phyloP scores from a whole-genome alignment of 2,113 vertebrate species.

The Microcebus griseorufus region DNA sequence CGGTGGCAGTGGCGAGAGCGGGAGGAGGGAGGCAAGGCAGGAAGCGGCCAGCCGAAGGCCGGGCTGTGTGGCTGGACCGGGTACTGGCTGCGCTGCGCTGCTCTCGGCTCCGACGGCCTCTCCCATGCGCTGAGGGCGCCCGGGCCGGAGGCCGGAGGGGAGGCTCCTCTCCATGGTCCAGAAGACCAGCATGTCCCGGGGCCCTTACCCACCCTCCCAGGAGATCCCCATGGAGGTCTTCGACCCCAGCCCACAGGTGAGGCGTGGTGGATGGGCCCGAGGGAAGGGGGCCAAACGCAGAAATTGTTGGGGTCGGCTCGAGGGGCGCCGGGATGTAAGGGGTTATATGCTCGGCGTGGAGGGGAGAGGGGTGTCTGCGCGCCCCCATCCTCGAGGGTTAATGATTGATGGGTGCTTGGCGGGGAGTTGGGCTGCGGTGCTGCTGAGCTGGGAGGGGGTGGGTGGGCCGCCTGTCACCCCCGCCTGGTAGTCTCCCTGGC shows the following conservation, averaged over 20 bases:
- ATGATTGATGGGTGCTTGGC: slow-evolving; percentile 67
- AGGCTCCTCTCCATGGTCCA: slow-evolving; percentile 91
- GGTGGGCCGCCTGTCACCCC: slow-evolving; percentile 45
- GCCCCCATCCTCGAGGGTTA: neutral
- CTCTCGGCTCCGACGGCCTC: slow-evolving; percentile 58
- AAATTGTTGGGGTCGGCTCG: neutral
- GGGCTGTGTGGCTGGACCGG: slow-evolving; percentile 37
- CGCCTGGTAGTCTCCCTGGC: neutral
- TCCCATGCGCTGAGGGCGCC: slow-evolving; percentile 67
- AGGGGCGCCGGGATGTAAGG: neutral
- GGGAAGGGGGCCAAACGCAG: neutral
- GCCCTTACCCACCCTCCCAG: slow-evolving; percentile 96
- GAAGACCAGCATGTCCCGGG: slow-evolving; percentile 97
- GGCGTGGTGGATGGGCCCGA: slow-evolving; percentile 61
- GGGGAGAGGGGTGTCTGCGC: neutral
- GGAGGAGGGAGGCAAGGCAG: slow-evolving; percentile 30
- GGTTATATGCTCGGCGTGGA: neutral
- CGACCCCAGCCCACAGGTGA: slow-evolving; percentile 94
- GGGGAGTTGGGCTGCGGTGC: slow-evolving; percentile 61
- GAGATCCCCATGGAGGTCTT: slow-evolving; percentile 99
- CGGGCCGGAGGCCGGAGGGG: slow-evolving; percentile 68
- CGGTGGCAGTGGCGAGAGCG: neutral
- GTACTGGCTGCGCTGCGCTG: slow-evolving; percentile 52
- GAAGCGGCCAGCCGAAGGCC: slow-evolving; percentile 42
- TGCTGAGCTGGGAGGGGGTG: slow-evolving; percentile 41